Evolutionary conservation across 2,113 vertebrate genomes (phyloP).

Genomic region (Cochlearius cochlearius): DNA sequence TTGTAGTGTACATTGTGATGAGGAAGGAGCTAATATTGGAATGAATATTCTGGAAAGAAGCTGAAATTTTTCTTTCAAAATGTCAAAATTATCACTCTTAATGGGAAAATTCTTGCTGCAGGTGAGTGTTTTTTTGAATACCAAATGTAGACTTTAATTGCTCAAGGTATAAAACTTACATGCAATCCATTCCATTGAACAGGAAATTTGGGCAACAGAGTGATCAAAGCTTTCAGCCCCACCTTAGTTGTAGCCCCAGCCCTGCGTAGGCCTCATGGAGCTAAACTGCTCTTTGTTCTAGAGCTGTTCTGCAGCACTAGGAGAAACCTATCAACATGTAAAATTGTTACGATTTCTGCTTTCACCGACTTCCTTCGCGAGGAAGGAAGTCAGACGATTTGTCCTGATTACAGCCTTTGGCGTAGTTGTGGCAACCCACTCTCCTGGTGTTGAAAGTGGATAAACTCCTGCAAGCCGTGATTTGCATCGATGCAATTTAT

Average conservation of each 20-base stretch:
- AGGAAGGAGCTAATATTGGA: background rate
- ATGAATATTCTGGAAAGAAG: background rate
- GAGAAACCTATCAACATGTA: background rate
- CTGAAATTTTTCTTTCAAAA: background rate
- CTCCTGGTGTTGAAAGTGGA: background rate
- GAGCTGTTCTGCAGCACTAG: background rate
- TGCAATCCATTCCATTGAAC: background rate
- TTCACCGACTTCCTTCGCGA: accelerated
- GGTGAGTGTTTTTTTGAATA: background rate
- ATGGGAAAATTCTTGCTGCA: background rate
- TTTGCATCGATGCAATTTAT: background rate
- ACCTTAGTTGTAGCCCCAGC: background rate
- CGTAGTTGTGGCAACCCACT: background rate
- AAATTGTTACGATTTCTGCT: background rate
- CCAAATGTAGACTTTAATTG: background rate
- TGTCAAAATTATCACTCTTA: background rate
- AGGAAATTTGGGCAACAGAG: background rate
- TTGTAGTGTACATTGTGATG: background rate
- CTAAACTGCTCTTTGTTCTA: background rate
- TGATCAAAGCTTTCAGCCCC: background rate
- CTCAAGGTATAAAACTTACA: background rate
- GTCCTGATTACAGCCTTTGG: background rate
- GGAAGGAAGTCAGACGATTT: background rate
- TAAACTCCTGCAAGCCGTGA: background rate
- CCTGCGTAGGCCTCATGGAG: background rate